Evolutionary conservation across 1,140 invertebrate species (phyloP), one percentile per base, ranked within the genome.

Genomic region (Apocrypta bakeri): DNA sequence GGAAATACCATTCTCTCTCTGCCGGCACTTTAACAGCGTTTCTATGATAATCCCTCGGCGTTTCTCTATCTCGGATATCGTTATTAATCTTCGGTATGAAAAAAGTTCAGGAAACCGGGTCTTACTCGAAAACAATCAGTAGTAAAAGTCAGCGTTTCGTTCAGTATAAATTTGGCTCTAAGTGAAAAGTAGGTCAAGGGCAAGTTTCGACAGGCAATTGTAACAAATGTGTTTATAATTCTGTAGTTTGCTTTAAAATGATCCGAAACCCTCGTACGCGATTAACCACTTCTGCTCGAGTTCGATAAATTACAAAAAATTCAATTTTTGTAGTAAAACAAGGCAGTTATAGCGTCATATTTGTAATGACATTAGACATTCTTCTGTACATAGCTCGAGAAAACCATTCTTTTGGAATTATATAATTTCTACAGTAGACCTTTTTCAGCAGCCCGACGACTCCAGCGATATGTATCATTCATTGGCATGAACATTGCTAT

Each of bases 211-310:
- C 31, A 4, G 42, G 9, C 25, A n/a, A 77, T 77, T 68, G 56
- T 66, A 77, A 76, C n/a, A 25, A 76, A 76, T 64, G 61, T 37
- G 61, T 63, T 76, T 76, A 77, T 12, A 2, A 77, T 66, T 27
- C 29, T 24, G 33, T 9, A 9, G 33, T 9, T 37, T 2, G 2
- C 2, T 37, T 8, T 31, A 12, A 56, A 56, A 25, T 17, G 2
- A 1, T 31, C 14, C 61, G 61, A 31, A 66, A 63, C 37, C 61
- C 56, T 66, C 27, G 56, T 64, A 25, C 21, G 8, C n/a, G 33
- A 79, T 48, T 42, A 69, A 79, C 31, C 40, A 29, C 7, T 6
- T 24, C 11, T 24, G 0, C 24, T 21, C 2, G 40, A 29, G 1
- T n/a, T n/a, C n/a, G n/a, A n/a, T n/a, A n/a, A n/a, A n/a, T n/a